A percentile compares a stretch with the other conserved stretches of the same genome.
These are phyloP conservation scores for Dipodomys stephensi DNA, from an alignment of 2,113 vertebrate species.

Conservation along the genomic window DNA sequence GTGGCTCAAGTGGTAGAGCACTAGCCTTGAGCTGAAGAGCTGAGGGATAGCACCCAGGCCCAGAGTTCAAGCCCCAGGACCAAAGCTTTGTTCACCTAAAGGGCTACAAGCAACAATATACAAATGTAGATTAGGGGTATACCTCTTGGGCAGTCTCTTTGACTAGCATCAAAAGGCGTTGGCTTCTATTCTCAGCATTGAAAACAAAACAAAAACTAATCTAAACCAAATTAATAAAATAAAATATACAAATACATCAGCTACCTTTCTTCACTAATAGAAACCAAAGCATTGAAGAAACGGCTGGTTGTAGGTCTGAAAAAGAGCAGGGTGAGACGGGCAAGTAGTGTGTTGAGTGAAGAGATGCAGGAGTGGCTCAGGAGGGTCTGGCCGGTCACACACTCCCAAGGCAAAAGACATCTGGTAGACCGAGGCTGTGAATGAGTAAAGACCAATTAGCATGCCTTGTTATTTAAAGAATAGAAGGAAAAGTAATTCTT, in stretches of 20 bases:
- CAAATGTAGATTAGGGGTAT: not conserved
- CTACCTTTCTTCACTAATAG: not conserved
- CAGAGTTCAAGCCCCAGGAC: too few relatives aligned
- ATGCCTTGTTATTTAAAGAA: too few relatives aligned
- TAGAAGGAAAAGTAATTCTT: too few relatives aligned
- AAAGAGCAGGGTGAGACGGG: not conserved
- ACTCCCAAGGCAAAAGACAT: not conserved
- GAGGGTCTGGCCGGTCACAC: fast-evolving
- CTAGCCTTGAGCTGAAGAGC: too few relatives aligned
- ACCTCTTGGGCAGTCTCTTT: not conserved
- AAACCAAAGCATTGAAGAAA: not conserved
- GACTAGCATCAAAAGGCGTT: not conserved
- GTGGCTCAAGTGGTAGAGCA: too few relatives aligned
- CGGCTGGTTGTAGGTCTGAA: not conserved
- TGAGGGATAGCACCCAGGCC: too few relatives aligned
- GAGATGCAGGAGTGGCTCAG: too few relatives aligned
- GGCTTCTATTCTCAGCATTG: not conserved
- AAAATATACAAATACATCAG: not conserved
- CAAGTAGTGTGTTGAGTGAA: fast-evolving
- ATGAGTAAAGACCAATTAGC: not conserved
- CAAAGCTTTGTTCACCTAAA: not conserved
- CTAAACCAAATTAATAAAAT: too few relatives aligned
- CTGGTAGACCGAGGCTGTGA: fast-evolving
- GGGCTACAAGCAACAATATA: fast-evolving
- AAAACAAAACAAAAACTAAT: not conserved